A percentile compares a stretch with the other conserved stretches of the same genome.
Evolutionary conservation across 2,113 vertebrate genomes (phyloP).

Genomic region (Sceloporus tristichus): DNA sequence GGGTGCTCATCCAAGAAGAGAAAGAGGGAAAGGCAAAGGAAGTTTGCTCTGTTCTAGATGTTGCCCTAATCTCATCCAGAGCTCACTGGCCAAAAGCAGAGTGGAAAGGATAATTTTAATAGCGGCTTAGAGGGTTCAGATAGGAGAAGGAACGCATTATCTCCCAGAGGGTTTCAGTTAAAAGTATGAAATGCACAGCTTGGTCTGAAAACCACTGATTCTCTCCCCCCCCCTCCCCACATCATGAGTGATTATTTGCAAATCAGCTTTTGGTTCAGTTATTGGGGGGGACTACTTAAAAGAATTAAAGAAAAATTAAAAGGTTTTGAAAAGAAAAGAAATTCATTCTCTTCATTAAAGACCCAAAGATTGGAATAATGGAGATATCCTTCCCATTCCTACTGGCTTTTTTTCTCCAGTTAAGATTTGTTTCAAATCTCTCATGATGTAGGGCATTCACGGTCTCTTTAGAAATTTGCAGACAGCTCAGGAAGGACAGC

Average conservation of each 20-base stretch:
- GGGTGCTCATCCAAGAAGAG: not conserved
- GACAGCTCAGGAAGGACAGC: too few species aligned
- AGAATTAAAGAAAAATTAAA: slow-evolving; percentile 26
- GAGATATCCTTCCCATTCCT: not conserved
- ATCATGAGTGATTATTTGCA: slow-evolving; percentile 67
- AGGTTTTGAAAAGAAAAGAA: not conserved
- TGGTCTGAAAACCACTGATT: slow-evolving; percentile 45
- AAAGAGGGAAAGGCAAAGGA: not conserved
- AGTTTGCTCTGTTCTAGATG: fast-evolving
- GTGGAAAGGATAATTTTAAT: slow-evolving; percentile 26
- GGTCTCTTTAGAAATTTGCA: not conserved
- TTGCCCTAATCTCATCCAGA: slow-evolving; percentile 28
- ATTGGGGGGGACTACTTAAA: slow-evolving; percentile 55
- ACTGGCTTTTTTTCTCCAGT: not conserved
- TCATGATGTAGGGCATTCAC: fast-evolving
- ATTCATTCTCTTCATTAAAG: slow-evolving; percentile 31
- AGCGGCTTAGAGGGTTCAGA: slow-evolving; percentile 63
- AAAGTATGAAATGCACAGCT: slow-evolving; percentile 73
- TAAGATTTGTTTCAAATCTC: fast-evolving
- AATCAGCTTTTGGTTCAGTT: slow-evolving; percentile 79
- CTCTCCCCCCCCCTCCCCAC: not conserved
- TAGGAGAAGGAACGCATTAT: slow-evolving; percentile 47
- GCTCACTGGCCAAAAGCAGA: not conserved
- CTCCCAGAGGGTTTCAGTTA: slow-evolving; percentile 75
- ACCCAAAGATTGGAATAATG: not conserved